Evolutionary conservation across 2,797 vertebrate species (phyloP).

Genomic region (Heliangelus exortis): DNA sequence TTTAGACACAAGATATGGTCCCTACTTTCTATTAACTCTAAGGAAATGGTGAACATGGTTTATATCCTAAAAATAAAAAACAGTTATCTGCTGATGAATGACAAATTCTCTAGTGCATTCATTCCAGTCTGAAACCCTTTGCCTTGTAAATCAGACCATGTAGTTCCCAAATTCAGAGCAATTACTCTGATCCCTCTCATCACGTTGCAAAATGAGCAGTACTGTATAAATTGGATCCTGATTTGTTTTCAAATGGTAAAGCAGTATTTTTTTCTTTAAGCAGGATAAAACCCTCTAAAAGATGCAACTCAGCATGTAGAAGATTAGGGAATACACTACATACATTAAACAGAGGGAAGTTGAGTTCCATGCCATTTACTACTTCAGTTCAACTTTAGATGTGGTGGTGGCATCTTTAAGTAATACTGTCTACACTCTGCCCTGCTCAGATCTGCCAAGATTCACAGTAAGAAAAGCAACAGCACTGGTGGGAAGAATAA

Average conservation of each 20-base stretch:
- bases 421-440: neutral
- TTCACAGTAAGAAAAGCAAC: conserved; percentile 56
- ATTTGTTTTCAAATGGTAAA: neutral
- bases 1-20: neutral
- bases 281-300: conserved; percentile 23
- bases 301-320: conserved; percentile 2
- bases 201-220: neutral
- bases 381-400: conserved; percentile 2
- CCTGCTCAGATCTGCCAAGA: neutral
- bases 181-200: neutral
- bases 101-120: conserved; percentile 15
- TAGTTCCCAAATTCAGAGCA: neutral
- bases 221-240: neutral
- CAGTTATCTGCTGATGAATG: neutral
- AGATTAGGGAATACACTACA: neutral
- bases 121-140: conserved; percentile 1
- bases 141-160: neutral
- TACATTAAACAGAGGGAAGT: conserved; percentile 31
- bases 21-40: neutral
- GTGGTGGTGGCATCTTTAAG: neutral
- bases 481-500: neutral
- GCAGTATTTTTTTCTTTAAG: neutral
- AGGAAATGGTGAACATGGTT: neutral
- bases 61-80: conserved; percentile 18
- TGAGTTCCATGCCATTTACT: neutral